Evolutionary conservation across 2,797 vertebrate species (phyloP).

Genomic region (Gymnoscopelus braueri): DNA sequence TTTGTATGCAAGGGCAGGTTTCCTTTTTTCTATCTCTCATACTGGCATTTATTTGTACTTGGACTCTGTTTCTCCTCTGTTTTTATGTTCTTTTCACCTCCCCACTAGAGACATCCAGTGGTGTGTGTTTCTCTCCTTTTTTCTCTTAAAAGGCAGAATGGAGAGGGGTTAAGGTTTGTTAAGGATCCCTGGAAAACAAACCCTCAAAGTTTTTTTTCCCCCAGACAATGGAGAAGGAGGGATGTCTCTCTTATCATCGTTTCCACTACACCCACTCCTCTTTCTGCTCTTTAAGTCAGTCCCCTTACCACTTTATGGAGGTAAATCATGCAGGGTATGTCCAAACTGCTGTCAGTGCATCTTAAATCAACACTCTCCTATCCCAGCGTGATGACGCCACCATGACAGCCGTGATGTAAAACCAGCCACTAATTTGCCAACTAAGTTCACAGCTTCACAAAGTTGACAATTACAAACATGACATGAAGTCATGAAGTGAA

Average conservation of each 20-base stretch:
- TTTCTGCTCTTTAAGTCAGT: constrained; percentile 39
- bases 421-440: constrained; percentile 22
- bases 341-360: constrained; percentile 27
- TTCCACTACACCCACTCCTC: constrained; percentile 1
- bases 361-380: constrained; percentile 44
- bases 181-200: constrained; percentile 40
- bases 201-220: constrained; percentile 26
- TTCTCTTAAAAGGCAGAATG: constrained; percentile 36
- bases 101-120: constrained; percentile 29
- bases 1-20: constrained; percentile 58
- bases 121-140: not conserved
- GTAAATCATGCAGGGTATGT: constrained; percentile 19
- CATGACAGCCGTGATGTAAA: constrained; percentile 38
- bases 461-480: constrained; percentile 21
- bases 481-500: constrained; percentile 4
- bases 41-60: constrained; percentile 9
- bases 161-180: constrained; percentile 24
- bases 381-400: constrained; percentile 26
- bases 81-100: constrained; percentile 9
- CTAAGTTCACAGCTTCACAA: constrained; percentile 6
- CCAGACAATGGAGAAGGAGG: constrained; percentile 30
- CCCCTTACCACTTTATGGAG: constrained; percentile 28
- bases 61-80: constrained; percentile 27
- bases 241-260: constrained; percentile 26
- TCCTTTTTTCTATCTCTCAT: constrained; percentile 8